Base-by-base conservation (phyloP, 2,113 vertebrate genomes). In the Stigmatopora nigra region DNA sequence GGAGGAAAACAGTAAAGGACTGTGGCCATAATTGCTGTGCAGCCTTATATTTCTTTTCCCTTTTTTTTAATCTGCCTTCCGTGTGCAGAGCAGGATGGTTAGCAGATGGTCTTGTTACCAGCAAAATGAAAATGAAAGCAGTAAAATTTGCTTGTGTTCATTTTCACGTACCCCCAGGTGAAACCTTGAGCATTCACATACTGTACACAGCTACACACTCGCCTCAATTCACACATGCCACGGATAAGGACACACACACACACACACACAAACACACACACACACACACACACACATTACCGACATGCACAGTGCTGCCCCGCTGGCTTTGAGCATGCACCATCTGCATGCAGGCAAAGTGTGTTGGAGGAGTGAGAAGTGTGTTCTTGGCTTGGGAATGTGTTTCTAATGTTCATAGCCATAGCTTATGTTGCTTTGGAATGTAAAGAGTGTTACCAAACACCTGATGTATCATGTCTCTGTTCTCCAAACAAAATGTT, bases 41-140 rank as follows among this genome's bases (percentile, higher is more conserved):
- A 77, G 64, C 65, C 72, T 66, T 52, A 73, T 76, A 82, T 64
- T 76, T 55, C 51, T 47, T 80, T 31, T n/a, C 16, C 17, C 17
- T 61, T 64, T 69, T 69, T 52, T 52, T 65, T 65, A 55, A 45
- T 61, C 41, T 55, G 35, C 51, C 65, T 41, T 58, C 63, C 64
- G 65, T 69, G 75, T 69, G 75, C 82, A 86, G 86, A 89, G 84
- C 80, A 87, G 70, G 20, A 81, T 84, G 5, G 82, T 80, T 87
- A 89, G 88, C 94, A 95, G 95, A 93, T 94, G 93, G 93, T 59
- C 66, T 86, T 66, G 65, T 89, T 87, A 78, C 90, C 88, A 89
- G 90, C 86, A 87, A 93, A 90, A 92, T 77, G 84, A 90, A 92
- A 93, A 93, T 88, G 90, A 90, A 85, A 0, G 65, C 86, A 56